Evolutionary conservation across 2,113 vertebrate genomes (phyloP).

Genomic region (Heterotis niloticus): DNA sequence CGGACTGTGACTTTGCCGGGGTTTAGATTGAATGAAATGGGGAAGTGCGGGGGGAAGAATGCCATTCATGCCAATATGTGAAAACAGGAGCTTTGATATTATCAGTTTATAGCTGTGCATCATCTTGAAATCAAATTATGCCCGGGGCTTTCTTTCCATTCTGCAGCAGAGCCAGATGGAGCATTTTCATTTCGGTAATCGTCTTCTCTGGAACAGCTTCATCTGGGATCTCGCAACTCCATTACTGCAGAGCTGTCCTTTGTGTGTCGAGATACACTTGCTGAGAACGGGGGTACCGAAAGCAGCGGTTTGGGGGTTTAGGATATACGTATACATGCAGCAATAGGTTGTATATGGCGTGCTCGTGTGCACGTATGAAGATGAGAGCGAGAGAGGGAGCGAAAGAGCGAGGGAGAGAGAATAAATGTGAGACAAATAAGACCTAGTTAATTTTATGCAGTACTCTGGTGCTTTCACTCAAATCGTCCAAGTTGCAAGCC

Average conservation of each 20-base stretch:
- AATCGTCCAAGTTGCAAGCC: not conserved
- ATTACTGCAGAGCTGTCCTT: conserved; percentile 20
- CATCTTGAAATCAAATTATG: conserved; percentile 34
- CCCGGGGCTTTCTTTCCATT: conserved; percentile 21
- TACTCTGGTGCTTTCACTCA: not conserved
- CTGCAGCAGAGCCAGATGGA: conserved; percentile 17
- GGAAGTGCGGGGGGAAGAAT: conserved; percentile 4
- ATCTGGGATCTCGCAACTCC: conserved; percentile 25
- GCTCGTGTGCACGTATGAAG: not conserved
- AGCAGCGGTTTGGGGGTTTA: not conserved
- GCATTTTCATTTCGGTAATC: conserved; percentile 33
- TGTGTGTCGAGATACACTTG: not conserved
- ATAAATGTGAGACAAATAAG: not conserved
- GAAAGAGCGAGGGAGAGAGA: too few species aligned
- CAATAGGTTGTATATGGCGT: not conserved
- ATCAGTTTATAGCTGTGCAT: conserved; percentile 31
- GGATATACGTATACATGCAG: not conserved
- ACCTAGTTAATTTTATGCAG: conserved; percentile 2
- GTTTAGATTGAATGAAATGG: conserved; percentile 27
- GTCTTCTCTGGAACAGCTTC: conserved; percentile 29
- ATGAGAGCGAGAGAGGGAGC: not conserved
- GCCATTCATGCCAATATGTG: conserved; percentile 28
- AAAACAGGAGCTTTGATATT: conserved; percentile 34
- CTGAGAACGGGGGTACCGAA: not conserved
- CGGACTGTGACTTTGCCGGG: conserved; percentile 2